Conservation (phyloP, 2,797 vertebrate genomes). For the Limosa lapponica region DNA sequence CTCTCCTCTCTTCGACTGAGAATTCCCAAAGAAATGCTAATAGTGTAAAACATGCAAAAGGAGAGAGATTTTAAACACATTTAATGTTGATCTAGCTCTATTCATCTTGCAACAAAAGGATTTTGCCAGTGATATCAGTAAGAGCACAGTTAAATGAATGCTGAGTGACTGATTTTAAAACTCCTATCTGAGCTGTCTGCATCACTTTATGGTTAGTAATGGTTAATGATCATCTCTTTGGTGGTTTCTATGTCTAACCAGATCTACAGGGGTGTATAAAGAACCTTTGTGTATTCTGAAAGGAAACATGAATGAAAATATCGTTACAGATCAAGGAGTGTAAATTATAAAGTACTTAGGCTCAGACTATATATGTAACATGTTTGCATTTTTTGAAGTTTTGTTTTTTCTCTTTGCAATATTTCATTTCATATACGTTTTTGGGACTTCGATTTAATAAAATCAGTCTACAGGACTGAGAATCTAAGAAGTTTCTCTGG, state of each 20-base stretch:
- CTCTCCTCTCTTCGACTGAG: neutral
- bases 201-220: neutral
- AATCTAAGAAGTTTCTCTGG: neutral
- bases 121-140: neutral
- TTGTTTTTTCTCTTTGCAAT: neutral
- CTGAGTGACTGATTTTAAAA: neutral
- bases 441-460: neutral
- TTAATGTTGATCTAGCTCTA: neutral
- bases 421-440: neutral
- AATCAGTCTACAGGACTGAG: neutral
- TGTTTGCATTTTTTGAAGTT: neutral
- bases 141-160: neutral
- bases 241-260: neutral
- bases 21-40: neutral
- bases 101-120: neutral
- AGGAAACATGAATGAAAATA: neutral
- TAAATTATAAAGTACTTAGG: neutral
- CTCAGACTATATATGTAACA: neutral
- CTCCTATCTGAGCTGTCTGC: neutral
- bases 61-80: neutral
- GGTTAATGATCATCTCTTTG: neutral
- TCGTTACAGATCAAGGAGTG: neutral
- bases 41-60: neutral
- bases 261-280: neutral
- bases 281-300: neutral